Evolutionary conservation across 2,113 vertebrate species (phyloP).

Genomic region (Aythya baeri): DNA sequence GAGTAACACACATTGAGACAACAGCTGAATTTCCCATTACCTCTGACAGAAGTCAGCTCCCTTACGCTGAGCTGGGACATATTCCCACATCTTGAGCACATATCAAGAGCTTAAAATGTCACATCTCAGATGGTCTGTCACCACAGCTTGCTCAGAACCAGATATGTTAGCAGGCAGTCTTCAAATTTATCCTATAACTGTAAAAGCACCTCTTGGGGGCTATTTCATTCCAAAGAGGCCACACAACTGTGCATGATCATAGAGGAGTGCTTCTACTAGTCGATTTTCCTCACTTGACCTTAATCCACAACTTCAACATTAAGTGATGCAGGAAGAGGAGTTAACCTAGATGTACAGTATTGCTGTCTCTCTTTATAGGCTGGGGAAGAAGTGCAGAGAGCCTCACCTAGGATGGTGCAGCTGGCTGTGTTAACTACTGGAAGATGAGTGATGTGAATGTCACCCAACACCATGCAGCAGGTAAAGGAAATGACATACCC

Average conservation of each 20-base stretch:
- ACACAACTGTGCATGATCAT: not conserved
- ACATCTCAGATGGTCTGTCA: not conserved
- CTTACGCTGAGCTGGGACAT: not conserved
- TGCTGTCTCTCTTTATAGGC: not conserved
- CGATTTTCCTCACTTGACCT: not conserved
- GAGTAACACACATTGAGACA: slow-evolving; percentile 21
- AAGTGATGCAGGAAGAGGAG: not conserved
- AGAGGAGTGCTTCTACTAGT: not conserved
- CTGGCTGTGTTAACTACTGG: not conserved
- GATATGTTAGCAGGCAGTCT: not conserved
- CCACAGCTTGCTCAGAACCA: slow-evolving; percentile 5
- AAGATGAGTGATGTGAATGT: not conserved
- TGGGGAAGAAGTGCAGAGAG: not conserved
- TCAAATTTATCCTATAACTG: not conserved
- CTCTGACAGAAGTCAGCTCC: not conserved
- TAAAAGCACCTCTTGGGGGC: not conserved
- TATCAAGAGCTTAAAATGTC: not conserved
- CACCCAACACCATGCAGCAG: accelerated
- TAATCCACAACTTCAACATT: not conserved
- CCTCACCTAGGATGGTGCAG: not conserved
- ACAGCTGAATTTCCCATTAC: slow-evolving; percentile 4
- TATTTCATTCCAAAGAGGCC: not conserved
- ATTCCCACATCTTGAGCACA: slow-evolving; percentile 8
- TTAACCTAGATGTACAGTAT: not conserved
- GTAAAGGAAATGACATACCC: not conserved